These are phyloP conservation scores for Heterodera carotae DNA, from an alignment of 1,140 invertebrate genomes.

Conservation along the genomic window DNA sequence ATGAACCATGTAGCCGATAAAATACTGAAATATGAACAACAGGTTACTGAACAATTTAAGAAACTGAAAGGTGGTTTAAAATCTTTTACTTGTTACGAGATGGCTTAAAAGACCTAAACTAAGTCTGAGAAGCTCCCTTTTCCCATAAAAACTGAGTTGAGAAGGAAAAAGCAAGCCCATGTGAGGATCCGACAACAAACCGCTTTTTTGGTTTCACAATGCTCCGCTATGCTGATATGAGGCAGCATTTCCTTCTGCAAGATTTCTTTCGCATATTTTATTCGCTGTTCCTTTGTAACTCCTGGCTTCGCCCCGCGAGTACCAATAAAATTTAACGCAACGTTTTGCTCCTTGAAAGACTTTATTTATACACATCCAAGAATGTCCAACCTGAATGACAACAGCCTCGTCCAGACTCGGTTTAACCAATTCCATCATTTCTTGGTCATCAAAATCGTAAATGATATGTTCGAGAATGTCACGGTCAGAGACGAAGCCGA, in stretches of 20 bases:
- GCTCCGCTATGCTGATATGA: conserved; percentile 96
- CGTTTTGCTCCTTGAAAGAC: conserved; percentile 79
- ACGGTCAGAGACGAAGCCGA: conserved; percentile 96
- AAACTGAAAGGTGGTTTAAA: too few relatives aligned
- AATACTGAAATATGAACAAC: conserved; percentile 48
- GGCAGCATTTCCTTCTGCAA: conserved; percentile 99
- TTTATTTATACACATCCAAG: background rate
- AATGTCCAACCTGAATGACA: conserved; percentile 74
- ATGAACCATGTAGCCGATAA: conserved; percentile 91
- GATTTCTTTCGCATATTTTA: conserved; percentile 98
- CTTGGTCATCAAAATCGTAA: conserved; percentile 89
- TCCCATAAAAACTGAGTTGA: too few relatives aligned
- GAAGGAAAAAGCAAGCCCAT: too few relatives aligned
- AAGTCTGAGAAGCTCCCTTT: too few relatives aligned
- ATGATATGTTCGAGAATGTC: conserved; percentile 83
- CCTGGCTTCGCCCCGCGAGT: conserved; percentile 90
- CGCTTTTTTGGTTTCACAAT: conserved; percentile 98
- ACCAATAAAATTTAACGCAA: conserved; percentile 96
- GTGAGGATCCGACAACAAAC: conserved; percentile 45
- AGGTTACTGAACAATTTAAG: too few relatives aligned
- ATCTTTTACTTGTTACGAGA: too few relatives aligned
- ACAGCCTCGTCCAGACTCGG: conserved; percentile 98
- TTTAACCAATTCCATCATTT: conserved; percentile 99
- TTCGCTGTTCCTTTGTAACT: conserved; percentile 95
- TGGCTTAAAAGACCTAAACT: too few relatives aligned